These are phyloP conservation scores for Nipponia nippon DNA, from an alignment of 2,113 vertebrate species.

Conservation along the genomic window DNA sequence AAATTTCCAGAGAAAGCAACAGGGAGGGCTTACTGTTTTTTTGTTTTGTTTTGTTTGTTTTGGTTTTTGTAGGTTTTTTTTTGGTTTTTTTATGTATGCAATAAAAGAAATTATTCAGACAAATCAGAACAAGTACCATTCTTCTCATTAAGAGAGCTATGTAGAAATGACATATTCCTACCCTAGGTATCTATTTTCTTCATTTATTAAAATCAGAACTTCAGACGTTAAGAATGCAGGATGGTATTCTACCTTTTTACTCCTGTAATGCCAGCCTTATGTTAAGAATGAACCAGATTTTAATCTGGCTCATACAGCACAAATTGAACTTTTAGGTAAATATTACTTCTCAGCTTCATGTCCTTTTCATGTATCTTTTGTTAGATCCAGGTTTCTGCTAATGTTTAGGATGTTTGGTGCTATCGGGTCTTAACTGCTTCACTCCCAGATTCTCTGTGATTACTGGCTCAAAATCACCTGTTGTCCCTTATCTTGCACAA, in stretches of 20 bases:
- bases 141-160: background rate
- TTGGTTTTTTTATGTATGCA: background rate
- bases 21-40: background rate
- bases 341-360: background rate
- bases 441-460: background rate
- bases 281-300: background rate
- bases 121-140: conserved; percentile 1
- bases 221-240: background rate
- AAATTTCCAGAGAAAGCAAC: background rate
- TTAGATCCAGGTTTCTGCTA: background rate
- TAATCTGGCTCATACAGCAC: background rate
- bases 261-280: background rate
- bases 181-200: background rate
- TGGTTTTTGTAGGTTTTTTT: no score
- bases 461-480: background rate
- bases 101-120: background rate
- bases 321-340: background rate
- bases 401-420: background rate
- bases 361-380: background rate
- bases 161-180: background rate
- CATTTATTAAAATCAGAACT: background rate
- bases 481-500: background rate
- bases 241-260: background rate
- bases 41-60: background rate
- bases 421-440: background rate